A percentile compares a stretch with the other conserved stretches of the same genome.
phyloP scores from a whole-genome alignment of 2,888 invertebrate genomes.

The Romanomermis culicivorax region DNA sequence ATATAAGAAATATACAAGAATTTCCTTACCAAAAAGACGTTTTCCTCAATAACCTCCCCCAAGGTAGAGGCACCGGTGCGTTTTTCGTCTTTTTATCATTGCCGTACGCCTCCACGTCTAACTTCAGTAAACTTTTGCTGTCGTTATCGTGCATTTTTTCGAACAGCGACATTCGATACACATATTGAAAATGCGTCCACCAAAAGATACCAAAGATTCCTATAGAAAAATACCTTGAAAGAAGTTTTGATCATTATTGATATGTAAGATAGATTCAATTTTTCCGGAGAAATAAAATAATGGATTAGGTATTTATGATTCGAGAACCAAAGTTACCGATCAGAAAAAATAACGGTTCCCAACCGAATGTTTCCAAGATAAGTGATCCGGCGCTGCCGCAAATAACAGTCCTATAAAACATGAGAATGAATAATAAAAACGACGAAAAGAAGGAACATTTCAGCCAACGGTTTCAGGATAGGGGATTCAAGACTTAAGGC shows the following conservation, averaged over 20 bases:
- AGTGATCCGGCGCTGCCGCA: conserved; percentile 47
- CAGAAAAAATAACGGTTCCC: conserved; percentile 44
- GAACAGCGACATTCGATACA: background rate
- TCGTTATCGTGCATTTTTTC: background rate
- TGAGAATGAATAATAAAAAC: background rate
- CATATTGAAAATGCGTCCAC: conserved; percentile 38
- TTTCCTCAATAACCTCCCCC: conserved; percentile 40
- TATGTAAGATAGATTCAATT: no score
- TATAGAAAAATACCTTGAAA: conserved; percentile 17
- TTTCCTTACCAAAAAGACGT: conserved; percentile 44
- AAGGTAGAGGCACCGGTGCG: conserved; percentile 36
- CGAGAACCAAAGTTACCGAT: conserved; percentile 33
- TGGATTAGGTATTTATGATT: no score
- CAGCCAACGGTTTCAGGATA: no score
- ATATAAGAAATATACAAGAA: conserved; percentile 1
- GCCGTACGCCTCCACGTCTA: background rate
- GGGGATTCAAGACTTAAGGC: no score
- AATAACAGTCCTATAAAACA: conserved; percentile 39
- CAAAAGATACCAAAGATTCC: conserved; percentile 40
- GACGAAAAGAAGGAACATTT: background rate
- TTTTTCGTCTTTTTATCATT: background rate
- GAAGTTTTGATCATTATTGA: no score
- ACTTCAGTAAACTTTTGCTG: background rate
- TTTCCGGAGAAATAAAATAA: no score
- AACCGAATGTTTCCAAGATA: conserved; percentile 42